Evolutionary conservation across 2,797 vertebrate species (phyloP).

Genomic region (Rhinoraja longicauda): DNA sequence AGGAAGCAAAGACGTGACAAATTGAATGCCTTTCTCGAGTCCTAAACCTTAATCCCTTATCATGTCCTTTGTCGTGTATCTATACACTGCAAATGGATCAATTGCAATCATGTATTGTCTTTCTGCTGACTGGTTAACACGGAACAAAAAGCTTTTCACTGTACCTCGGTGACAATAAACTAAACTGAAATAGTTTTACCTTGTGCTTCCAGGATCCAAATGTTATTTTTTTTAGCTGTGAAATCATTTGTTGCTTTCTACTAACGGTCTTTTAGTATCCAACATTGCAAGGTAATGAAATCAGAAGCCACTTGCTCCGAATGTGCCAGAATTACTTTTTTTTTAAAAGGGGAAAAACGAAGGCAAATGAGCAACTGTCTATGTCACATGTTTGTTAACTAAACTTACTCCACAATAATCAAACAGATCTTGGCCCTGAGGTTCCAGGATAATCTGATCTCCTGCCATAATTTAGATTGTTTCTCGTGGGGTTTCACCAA

Average conservation of each 20-base stretch:
- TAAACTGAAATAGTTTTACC: too few relatives aligned
- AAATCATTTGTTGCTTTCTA: not conserved
- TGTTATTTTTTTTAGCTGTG: not conserved
- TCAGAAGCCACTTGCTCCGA: not conserved
- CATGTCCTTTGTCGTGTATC: not conserved
- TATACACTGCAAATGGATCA: not conserved
- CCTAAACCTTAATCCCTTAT: too few relatives aligned
- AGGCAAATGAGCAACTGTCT: not conserved
- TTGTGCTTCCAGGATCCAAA: not conserved
- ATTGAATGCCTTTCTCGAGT: not conserved
- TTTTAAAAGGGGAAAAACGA: not conserved
- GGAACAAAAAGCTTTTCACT: too few relatives aligned
- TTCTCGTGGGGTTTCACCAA: slow-evolving; percentile 22
- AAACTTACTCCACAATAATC: slow-evolving; percentile 5
- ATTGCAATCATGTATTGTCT: too few relatives aligned
- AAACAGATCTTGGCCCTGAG: not conserved
- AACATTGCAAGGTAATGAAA: not conserved
- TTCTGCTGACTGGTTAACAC: too few relatives aligned
- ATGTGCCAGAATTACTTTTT: not conserved
- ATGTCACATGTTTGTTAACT: not conserved
- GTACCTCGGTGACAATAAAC: too few relatives aligned
- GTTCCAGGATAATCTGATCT: not conserved
- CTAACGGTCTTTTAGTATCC: not conserved
- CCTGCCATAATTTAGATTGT: not conserved
- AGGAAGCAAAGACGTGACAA: not conserved